A percentile compares a stretch with the other conserved stretches of the same genome.
These are phyloP conservation scores for Pycnonotus jocosus DNA, from an alignment of 2,113 vertebrate species.

Conservation along the genomic window DNA sequence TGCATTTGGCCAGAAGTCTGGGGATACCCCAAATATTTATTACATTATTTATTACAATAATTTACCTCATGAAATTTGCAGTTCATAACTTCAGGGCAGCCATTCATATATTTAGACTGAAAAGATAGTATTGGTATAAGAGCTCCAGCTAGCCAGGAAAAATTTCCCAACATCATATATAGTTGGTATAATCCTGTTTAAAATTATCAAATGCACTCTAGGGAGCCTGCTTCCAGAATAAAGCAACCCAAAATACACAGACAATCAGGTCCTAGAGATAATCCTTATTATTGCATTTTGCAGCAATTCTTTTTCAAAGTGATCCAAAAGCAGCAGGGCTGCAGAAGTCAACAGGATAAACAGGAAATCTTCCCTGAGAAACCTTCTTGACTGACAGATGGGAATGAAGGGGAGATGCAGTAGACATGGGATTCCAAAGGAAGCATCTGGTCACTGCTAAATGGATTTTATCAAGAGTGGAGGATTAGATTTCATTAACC, in stretches of 20 bases:
- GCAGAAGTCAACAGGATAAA: not conserved
- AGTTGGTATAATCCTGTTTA: not conserved
- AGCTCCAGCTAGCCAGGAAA: not conserved
- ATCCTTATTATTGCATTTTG: not conserved
- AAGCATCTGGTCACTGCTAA: not conserved
- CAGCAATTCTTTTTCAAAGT: not conserved
- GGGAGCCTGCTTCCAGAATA: not conserved
- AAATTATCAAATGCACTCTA: not conserved
- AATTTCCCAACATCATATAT: not conserved
- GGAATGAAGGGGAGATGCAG: not conserved
- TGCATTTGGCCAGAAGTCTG: not conserved
- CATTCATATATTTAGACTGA: not conserved
- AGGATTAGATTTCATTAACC: slow-evolving; percentile 51
- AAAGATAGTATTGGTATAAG: not conserved
- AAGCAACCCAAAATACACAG: not conserved
- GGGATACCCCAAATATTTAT: not conserved
- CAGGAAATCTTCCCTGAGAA: not conserved
- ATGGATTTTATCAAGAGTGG: slow-evolving; percentile 20
- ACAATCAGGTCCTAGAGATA: not conserved
- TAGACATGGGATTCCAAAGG: not conserved
- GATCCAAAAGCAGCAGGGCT: not conserved
- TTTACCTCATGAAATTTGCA: not conserved
- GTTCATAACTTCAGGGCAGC: not conserved
- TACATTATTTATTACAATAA: not conserved
- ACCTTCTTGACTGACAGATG: not conserved